Base-by-base conservation (phyloP, 2,888 invertebrate genomes). In the Drosophila borborema region DNA sequence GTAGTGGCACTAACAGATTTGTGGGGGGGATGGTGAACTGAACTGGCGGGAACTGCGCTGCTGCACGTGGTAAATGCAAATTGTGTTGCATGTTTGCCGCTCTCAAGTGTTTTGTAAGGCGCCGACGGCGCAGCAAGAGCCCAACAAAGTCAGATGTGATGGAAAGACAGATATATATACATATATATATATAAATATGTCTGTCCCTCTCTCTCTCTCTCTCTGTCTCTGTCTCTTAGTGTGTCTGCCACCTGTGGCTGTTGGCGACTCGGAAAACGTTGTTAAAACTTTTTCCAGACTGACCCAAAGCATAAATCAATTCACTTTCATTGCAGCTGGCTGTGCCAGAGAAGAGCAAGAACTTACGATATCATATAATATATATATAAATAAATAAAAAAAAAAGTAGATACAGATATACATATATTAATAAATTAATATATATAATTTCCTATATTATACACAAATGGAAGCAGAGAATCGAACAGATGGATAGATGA, bases 41-140 rank as follows among this genome's bases (percentile, higher is more conserved):
- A 12, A 3, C 23, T 23, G 23, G 23, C 23, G 23, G 23, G 28
- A 28, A 23, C 1, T 23, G 14, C 23, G 40, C 12, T 40, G 59
- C 38, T 45, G 61, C 36, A 53, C 53, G 56, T 55, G 36, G 16
- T 31, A 76, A 80, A 80, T 80, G 80, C 80, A 80, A 80, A 80
- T 80, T 68, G 70, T 72, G 74, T 72, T 80, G 81, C 79, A 80
- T 80, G 80, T 81, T 77, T 53, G 64, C 67, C 74, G 74, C 69
- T 77, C 67, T 63, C 61, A 45, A 80, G 77, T 77, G 80, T 80
- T 77, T 77, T 77, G 79, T 77, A 80, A 74, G 77, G 71, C 74
- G 80, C 78, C 78, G 77, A 63, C 72, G 64, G 76, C 72, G 34
- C 64, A 74, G 64, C 49, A 69, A 72, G 59, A 60, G 63, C 31